These are phyloP conservation scores for Dastarcus helophoroides DNA, from an alignment of 2,888 invertebrate genomes.

Conservation along the genomic window DNA sequence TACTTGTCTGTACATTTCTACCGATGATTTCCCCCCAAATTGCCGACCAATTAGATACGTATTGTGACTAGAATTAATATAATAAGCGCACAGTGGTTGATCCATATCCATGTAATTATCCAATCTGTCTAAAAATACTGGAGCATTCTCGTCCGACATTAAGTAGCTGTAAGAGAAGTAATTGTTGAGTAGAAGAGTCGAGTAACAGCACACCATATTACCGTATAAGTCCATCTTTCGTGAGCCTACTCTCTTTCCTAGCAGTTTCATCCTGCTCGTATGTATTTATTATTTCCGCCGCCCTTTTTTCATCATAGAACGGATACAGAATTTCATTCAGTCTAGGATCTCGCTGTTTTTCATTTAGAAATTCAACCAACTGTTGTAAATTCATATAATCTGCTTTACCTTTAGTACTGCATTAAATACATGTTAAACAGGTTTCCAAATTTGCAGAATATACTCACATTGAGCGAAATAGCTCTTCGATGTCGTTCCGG, in stretches of 20 bases:
- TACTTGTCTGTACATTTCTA: conserved; percentile 98
- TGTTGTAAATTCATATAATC: conserved; percentile 79
- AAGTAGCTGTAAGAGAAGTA: conserved; percentile 64
- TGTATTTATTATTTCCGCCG: conserved; percentile 81
- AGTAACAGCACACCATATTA: conserved; percentile 12
- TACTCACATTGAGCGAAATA: conserved; percentile 93
- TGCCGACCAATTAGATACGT: conserved; percentile 90
- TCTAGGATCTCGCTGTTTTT: conserved; percentile 95
- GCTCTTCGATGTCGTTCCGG: conserved; percentile 94
- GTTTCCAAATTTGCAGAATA: background rate
- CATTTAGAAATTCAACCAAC: conserved; percentile 87
- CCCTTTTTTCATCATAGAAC: conserved; percentile 88
- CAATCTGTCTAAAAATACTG: conserved; percentile 95
- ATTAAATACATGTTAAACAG: conserved; percentile 9
- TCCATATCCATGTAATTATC: conserved; percentile 99
- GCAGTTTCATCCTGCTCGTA: conserved; percentile 81
- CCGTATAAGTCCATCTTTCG: conserved; percentile 92
- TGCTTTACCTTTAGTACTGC: conserved; percentile 80
- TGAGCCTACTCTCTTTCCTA: conserved; percentile 59
- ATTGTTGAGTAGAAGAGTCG: too few species aligned
- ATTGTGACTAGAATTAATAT: conserved; percentile 97
- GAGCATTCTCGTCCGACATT: conserved; percentile 99
- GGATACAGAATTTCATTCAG: conserved; percentile 98
- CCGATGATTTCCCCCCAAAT: conserved; percentile 96
- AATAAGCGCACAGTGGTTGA: conserved; percentile 94